A percentile compares a stretch with the other conserved stretches of the same genome.
Conservation (phyloP, 2,888 invertebrate genomes). For the Caenorhabditis macrosperma region DNA sequence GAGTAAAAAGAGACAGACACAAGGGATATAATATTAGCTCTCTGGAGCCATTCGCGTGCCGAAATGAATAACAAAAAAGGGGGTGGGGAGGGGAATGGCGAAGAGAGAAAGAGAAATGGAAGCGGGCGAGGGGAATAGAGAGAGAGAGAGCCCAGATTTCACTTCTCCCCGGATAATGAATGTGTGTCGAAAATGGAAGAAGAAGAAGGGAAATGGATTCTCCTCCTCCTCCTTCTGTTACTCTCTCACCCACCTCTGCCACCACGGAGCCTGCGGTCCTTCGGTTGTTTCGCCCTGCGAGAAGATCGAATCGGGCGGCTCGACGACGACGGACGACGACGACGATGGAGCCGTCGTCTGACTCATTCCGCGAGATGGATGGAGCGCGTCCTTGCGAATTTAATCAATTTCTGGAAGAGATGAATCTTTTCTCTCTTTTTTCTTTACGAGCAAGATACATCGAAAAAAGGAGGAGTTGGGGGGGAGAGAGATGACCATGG, state of each 20-base stretch:
- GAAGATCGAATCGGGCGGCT: slow-evolving; percentile 77
- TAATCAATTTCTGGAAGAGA: neutral
- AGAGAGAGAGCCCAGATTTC: slow-evolving; percentile 33
- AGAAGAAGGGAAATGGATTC: neutral
- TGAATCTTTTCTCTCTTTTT: neutral
- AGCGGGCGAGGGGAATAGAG: neutral
- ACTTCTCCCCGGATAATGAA: slow-evolving; percentile 48
- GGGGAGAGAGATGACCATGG: neutral
- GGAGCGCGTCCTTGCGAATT: too few relatives aligned
- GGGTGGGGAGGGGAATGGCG: slow-evolving; percentile 2
- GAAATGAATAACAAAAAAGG: slow-evolving; percentile 34
- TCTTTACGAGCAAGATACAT: neutral
- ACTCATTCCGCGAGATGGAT: slow-evolving; percentile 15
- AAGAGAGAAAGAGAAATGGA: slow-evolving; percentile 8
- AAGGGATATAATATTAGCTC: slow-evolving; percentile 26
- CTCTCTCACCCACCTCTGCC: slow-evolving; percentile 75
- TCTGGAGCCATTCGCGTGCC: slow-evolving; percentile 28
- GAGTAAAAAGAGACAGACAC: neutral
- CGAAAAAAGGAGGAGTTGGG: slow-evolving; percentile 5
- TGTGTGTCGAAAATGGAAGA: slow-evolving; percentile 21
- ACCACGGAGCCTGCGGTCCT: slow-evolving; percentile 70
- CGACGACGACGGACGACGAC: slow-evolving; percentile 49
- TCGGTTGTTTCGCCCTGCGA: slow-evolving; percentile 64
- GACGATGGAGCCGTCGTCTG: slow-evolving; percentile 28
- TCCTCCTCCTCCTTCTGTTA: neutral